Evolutionary conservation across 2,888 invertebrate genomes (phyloP), one percentile per base, ranked within the genome.

Genomic region (Flexamia atlantica): DNA sequence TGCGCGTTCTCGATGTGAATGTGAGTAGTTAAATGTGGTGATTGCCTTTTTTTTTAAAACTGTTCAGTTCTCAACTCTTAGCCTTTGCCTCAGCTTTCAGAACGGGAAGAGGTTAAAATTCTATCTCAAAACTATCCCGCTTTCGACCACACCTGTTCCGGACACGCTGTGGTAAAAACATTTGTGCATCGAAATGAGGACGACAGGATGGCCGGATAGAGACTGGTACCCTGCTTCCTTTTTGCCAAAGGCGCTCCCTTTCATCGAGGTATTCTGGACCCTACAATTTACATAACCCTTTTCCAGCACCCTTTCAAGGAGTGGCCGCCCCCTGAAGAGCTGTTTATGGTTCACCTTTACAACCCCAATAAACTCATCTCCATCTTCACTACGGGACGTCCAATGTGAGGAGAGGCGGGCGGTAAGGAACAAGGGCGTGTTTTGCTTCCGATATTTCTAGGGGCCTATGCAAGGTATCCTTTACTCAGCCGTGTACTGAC

Each of bases 281-380:
- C 76, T 50, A 36, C 23, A 36, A 72, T 72, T 76, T 76, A 76
- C 76, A 76, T 76, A 76, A 72, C 72, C 72, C 72, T 72, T 72
- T 68, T 28, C 30, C 64, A 64, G 17, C 64, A 72, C 72, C 72
- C 72, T 72, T 72, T 40, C 40, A 40, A 40, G 32, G 72, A 72
- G 40, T 14, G 72, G 72, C 40, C 72, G 25, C 36, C 42, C 50
- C 76, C 76, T 0, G 23, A 42, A 3, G 74, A 12, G 36, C 17
- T 74, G 50, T 76, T 76, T 76, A 76, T 76, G 76, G 76, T 42
- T 4, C 50, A 76, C 46, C 76, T 46, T 76, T 76, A 76, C 76
- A 46, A 50, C 50, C 46, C 76, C 76, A 23, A 76, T 76, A 76
- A 76, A 42, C 76, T 23, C 76, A 30, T 50, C 42, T 28, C 25